Conservation (phyloP, 2,888 invertebrate species). For the Crocallis elinguaria region DNA sequence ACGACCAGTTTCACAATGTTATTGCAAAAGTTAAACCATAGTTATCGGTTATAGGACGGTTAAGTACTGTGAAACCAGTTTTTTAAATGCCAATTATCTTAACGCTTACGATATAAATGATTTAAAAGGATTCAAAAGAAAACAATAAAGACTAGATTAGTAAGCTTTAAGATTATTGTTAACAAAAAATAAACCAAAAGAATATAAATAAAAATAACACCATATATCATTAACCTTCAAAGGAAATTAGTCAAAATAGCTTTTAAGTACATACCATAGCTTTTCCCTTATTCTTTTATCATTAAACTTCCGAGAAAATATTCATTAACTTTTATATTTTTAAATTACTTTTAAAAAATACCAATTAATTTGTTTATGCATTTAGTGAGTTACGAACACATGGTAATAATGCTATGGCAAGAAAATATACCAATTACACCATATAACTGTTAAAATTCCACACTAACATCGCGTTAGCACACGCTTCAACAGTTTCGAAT, state of each 20-base stretch:
- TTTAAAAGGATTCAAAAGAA: constrained; percentile 14
- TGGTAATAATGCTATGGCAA: constrained; percentile 8
- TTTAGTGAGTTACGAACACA: constrained; percentile 6
- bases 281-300: not conserved
- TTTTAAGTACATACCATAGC: too few species aligned
- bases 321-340: not conserved
- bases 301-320: not conserved
- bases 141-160: constrained; percentile 57
- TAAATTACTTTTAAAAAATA: not conserved
- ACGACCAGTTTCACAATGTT: constrained; percentile 18
- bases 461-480: constrained; percentile 23
- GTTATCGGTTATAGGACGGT: constrained; percentile 26
- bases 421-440: constrained; percentile 11
- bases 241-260: too few species aligned
- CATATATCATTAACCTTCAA: constrained; percentile 6
- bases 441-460: constrained; percentile 14
- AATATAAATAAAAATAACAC: constrained; percentile 9
- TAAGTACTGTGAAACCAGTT: constrained; percentile 26
- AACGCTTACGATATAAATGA: constrained; percentile 34
- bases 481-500: constrained; percentile 16
- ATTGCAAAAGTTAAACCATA: constrained; percentile 14
- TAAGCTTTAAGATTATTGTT: constrained; percentile 51
- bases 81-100: constrained; percentile 36
- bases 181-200: constrained; percentile 35
- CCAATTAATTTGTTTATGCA: not conserved